Evolutionary conservation across 2,113 vertebrate species (phyloP), one percentile per base, ranked within the genome.

Genomic region (Montifringilla adamsi): DNA sequence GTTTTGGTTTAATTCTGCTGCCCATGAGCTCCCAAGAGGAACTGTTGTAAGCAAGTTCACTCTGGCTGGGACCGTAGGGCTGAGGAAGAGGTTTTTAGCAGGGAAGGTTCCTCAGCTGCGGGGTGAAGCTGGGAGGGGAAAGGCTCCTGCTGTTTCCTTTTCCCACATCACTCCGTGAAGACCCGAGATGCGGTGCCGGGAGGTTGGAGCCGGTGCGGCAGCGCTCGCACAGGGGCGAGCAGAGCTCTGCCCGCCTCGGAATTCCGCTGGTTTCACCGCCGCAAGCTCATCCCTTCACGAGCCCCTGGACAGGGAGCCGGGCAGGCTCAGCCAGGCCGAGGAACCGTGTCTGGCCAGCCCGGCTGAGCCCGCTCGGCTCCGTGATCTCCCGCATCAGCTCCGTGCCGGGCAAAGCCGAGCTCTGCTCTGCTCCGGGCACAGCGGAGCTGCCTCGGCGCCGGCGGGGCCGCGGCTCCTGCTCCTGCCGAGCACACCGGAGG

Each of bases 271-370:
- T 46, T 44, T 24, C 30, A 24, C 73, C 19, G 73, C 55, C 47
- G 77, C 39, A 15, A 4, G 64, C 27, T 59, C 81, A 47, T 13
- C 8, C 27, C 2, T 0, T 4, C 59, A 43, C 72, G 84, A 94
- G 89, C 31, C 89, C 93, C 84, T 11, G 35, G 83, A 58, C 70
- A 79, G 2, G 58, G 15, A 88, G 12, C 33, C 5, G 2, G 64
- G 50, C 67, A 14, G 15, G 50, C 28, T 55, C 7, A 1, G 60
- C 8, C 6, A 12, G 47, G 46, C 72, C 3, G 0, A 0, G 35
- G 31, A 7, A 3, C 14, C 1, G 1, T 12, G 24, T 13, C n/a
- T 3, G 7, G 43, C 46, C 43, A 2, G 7, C 35, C 50, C 37
- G 12, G 63, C 73, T 18, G 84, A 82, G 66, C 27, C n/a, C 1